Evolutionary conservation across 2,797 vertebrate genomes (phyloP).

Genomic region (Argya squamiceps): DNA sequence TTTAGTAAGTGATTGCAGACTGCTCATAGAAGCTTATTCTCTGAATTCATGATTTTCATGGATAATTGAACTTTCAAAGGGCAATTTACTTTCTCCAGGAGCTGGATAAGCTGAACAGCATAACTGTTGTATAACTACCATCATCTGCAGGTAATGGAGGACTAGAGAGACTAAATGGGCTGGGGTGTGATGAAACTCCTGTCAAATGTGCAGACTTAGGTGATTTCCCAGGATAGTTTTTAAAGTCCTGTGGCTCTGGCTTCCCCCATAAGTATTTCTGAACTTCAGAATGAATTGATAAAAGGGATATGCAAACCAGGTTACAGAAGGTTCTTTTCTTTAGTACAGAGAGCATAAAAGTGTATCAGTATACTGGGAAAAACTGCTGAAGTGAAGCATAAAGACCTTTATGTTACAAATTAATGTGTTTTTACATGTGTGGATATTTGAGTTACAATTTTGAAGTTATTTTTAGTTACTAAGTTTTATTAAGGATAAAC

Average conservation of each 20-base stretch:
- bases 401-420: neutral
- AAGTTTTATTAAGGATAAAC: slow-evolving; percentile 59
- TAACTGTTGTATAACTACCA: neutral
- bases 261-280: neutral
- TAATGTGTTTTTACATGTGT: neutral
- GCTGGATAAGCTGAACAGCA: neutral
- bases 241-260: neutral
- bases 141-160: neutral
- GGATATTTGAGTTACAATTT: neutral
- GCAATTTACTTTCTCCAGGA: neutral
- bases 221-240: slow-evolving; percentile 1
- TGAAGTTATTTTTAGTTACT: slow-evolving; percentile 35
- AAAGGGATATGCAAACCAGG: neutral
- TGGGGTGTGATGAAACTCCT: neutral
- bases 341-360: neutral
- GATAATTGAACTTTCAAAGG: neutral
- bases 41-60: neutral
- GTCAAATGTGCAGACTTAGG: neutral
- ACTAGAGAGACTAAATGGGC: neutral
- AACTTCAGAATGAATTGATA: neutral
- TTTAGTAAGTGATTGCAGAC: neutral
- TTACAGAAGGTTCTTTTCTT: neutral
- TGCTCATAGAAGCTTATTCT: neutral
- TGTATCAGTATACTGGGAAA: neutral
- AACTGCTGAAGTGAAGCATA: neutral